Evolutionary conservation across 2,888 invertebrate genomes (phyloP), one percentile per base, ranked within the genome.

Genomic region (Pocota personata): DNA sequence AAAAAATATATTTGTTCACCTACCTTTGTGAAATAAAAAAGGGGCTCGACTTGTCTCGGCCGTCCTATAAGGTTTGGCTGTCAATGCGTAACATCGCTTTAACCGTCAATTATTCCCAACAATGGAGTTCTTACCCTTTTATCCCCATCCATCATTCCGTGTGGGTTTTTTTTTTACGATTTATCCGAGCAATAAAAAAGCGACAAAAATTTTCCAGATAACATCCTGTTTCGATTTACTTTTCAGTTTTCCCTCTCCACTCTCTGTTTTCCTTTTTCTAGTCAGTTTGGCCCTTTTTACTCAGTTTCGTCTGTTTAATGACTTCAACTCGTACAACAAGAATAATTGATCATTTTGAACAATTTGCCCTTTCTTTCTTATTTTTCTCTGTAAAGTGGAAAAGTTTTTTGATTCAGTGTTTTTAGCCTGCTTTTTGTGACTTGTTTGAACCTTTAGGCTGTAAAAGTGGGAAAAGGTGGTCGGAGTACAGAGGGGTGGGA

Each of bases 291-390:
- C 21, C 19, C 64, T 12, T 48, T 27, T 14, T n/a, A 19, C 6
- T 10, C 52, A 21, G 10, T 37, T 78, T 60, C 19, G 32, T n/a
- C 64, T 14, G 50, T 60, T 76, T 76, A 86, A 86, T 86, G 84
- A 76, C 80, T 76, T 82, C 52, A 71, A 82, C 82, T 76, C 76
- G 46, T 60, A 66, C 76, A 86, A 66, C 66, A 76, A 57, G 66
- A 72, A 82, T 86, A 86, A 86, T 86, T 86, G 82, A 86, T 86
- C 84, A 82, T 86, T 84, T 71, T 19, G 57, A 69, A 37, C 27
- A 60, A 58, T 71, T 80, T 43, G 19, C 37, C n/a, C 10, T 19
- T 12, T 50, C 27, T 52, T 64, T 14, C 21, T 32, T 8, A 2
- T 32, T 40, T 16, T 50, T 21, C 16, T n/a, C n/a, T 40, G 4